Conservation (phyloP, 2,888 invertebrate genomes). For the Eilema caniola region DNA sequence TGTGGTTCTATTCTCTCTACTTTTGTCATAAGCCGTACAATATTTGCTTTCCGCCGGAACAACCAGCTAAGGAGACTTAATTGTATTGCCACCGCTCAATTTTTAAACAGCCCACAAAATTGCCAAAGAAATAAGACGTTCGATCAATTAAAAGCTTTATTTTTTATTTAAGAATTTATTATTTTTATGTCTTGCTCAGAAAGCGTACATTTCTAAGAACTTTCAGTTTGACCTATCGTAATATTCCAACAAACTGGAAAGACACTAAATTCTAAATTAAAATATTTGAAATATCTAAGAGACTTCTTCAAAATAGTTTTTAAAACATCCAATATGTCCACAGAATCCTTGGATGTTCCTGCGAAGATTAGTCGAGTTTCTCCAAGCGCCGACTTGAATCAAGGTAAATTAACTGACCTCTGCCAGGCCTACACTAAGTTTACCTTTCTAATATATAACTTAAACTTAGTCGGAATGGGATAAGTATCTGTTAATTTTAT, state of each 20-base stretch:
- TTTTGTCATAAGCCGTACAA: not conserved
- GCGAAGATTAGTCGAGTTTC: constrained; percentile 56
- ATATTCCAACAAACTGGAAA: not conserved
- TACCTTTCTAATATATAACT: not conserved
- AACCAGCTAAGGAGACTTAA: no score
- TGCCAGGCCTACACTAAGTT: not conserved
- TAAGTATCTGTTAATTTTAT: not conserved
- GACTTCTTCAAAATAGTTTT: not conserved
- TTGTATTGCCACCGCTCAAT: no score
- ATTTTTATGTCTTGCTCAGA: not conserved
- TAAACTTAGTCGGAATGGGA: not conserved
- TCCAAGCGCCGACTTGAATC: constrained; percentile 33
- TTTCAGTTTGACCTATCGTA: not conserved
- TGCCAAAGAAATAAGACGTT: no score
- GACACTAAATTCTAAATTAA: not conserved
- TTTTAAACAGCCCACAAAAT: no score
- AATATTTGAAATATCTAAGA: not conserved
- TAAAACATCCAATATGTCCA: constrained; percentile 44
- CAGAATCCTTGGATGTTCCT: constrained; percentile 62
- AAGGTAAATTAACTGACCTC: constrained; percentile 40
- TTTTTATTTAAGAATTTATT: not conserved
- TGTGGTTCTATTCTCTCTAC: not conserved
- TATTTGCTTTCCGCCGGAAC: not conserved
- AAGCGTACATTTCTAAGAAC: not conserved
- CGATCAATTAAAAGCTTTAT: no score